Evolutionary conservation across 2,888 invertebrate genomes (phyloP).

Genomic region (Mesorhabditis belari): DNA sequence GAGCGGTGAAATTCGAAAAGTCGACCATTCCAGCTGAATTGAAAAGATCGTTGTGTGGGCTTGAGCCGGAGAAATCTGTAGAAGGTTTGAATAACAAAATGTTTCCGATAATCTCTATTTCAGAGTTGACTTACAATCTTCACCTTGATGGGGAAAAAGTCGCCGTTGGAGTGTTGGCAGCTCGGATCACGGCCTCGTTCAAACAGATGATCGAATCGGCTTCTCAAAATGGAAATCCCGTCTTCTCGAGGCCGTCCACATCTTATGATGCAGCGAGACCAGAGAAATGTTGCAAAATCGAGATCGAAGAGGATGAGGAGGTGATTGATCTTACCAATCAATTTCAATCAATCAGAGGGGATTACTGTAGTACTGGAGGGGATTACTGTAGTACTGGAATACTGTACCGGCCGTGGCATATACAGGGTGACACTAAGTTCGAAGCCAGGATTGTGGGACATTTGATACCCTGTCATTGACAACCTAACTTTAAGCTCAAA

Average conservation of each 20-base stretch:
- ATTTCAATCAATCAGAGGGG: too few relatives aligned
- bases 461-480: not conserved
- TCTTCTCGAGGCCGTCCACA: too few relatives aligned
- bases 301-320: too few relatives aligned
- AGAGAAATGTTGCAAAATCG: too few relatives aligned
- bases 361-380: constrained; percentile 21
- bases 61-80: not conserved
- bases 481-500: too few relatives aligned
- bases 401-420: not conserved
- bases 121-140: not conserved
- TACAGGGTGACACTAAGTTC: not conserved
- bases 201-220: constrained; percentile 4
- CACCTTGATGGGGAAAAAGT: constrained; percentile 4
- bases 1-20: constrained; percentile 26
- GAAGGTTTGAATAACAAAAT: constrained; percentile 2
- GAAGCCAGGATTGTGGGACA: not conserved
- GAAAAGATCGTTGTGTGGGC: constrained; percentile 14
- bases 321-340: too few relatives aligned
- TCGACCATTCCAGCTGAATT: constrained; percentile 19
- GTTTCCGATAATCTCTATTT: not conserved
- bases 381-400: constrained; percentile 11
- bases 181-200: constrained; percentile 19
- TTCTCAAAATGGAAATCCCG: too few relatives aligned
- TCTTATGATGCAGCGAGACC: too few relatives aligned
- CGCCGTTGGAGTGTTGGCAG: constrained; percentile 26